Evolutionary conservation across 2,888 invertebrate genomes (phyloP), one percentile per base, ranked within the genome.

Genomic region (Dendrolimus houi): DNA sequence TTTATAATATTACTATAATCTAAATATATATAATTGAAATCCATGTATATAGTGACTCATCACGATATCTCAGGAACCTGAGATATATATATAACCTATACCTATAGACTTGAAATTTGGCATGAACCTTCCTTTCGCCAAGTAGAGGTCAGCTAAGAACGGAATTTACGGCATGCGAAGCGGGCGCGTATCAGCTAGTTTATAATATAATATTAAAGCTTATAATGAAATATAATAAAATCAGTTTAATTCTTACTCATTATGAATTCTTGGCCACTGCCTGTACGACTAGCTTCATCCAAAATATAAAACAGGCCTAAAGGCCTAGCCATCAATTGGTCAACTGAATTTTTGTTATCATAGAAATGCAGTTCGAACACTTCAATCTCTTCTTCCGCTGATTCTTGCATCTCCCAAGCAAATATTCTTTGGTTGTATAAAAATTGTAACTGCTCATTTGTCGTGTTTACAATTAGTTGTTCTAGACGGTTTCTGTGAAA

Each of bases 391-490:
- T 98, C 98, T 62, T 96, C 96, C 61, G 94, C 93, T 92, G 94
- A 94, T 73, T 92, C 92, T 66, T 93, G 94, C 94, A 96, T 95
- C 92, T 98, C 98, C 95, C 96, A 97, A 8, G 95, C 94, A 81
- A 98, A 98, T 62, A 97, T 93, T 74, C 96, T 93, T 82, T 98
- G 98, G 72, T 97, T 96, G 81, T 97, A 98, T 68, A 97, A 94
- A 77, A 97, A 98, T 76, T 98, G 98, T 77, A 98, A 93, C 83
- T 98, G 97, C 78, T 98, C 98, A 76, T 98, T 98, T 59, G 96
- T 92, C 1, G 95, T 95, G 76, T 98, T 98, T 2, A 97, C 95
- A 66, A 97, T 94, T 9, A 98, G 89, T 78, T 98, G 98, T 68
- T 98, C 96, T 62, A 98, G 90, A 10, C 95, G 93, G 83, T 98